Conservation (phyloP, 2,797 vertebrate species). For the Acipenser ruthenus region DNA sequence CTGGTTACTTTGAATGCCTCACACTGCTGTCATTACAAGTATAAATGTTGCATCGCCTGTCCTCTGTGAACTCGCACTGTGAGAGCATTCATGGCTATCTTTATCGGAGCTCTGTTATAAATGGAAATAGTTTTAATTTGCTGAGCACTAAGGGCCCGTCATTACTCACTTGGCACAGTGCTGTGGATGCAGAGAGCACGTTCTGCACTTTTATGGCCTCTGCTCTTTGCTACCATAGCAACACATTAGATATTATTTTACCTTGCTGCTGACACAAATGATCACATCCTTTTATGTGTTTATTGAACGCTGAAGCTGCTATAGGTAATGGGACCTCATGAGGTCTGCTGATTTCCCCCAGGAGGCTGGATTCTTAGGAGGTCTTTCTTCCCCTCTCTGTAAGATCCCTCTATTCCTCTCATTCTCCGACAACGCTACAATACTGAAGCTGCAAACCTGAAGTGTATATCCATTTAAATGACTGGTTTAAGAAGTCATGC, state of each 20-base stretch:
- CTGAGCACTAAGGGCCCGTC: constrained; percentile 57
- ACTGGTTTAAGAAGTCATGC: too few species aligned
- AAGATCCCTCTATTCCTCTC: too few species aligned
- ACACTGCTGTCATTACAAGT: constrained; percentile 67
- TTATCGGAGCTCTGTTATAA: constrained; percentile 54
- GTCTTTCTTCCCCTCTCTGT: too few species aligned
- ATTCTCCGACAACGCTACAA: too few species aligned
- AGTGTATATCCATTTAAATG: too few species aligned
- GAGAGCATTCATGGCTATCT: constrained; percentile 56
- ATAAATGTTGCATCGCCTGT: constrained; percentile 69
- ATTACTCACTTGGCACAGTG: constrained; percentile 57
- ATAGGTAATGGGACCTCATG: not conserved
- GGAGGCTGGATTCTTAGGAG: too few species aligned
- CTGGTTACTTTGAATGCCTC: constrained; percentile 73
- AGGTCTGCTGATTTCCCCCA: not conserved
- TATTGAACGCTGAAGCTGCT: not conserved
- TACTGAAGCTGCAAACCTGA: too few species aligned
- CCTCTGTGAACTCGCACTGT: constrained; percentile 61
- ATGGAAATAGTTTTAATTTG: constrained; percentile 65
- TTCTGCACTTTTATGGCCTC: constrained; percentile 7
- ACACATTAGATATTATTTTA: constrained; percentile 3
- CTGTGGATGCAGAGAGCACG: constrained; percentile 27
- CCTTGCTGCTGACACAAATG: not conserved
- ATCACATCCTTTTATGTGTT: not conserved
- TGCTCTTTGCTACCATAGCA: not conserved